These are phyloP conservation scores for Scolopax mira DNA, from an alignment of 2,113 vertebrate genomes.

Conservation along the genomic window DNA sequence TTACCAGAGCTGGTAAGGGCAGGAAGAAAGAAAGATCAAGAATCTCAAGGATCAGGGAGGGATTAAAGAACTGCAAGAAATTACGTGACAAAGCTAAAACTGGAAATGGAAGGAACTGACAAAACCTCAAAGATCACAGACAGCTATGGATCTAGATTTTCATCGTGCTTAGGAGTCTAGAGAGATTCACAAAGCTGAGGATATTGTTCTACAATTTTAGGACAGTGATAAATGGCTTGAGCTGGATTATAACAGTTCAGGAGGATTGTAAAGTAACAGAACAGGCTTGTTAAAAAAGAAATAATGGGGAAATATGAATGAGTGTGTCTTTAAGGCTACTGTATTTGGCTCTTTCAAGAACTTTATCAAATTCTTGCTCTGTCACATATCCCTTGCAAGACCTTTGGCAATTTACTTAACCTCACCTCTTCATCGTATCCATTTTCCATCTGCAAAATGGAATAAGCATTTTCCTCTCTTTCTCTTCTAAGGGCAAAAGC, in stretches of 20 bases:
- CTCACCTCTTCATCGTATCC: neutral
- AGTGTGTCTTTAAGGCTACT: neutral
- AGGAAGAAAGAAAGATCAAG: neutral
- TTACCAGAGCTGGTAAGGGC: neutral
- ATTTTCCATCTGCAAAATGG: neutral
- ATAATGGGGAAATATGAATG: fast-evolving
- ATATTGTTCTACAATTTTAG: neutral
- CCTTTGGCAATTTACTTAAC: neutral
- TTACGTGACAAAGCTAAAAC: neutral
- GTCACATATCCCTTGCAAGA: neutral
- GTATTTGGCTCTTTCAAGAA: neutral
- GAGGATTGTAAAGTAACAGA: neutral
- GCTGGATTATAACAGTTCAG: neutral
- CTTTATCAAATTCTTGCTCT: neutral
- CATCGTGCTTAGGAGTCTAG: neutral
- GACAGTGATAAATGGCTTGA: neutral
- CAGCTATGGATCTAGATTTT: neutral
- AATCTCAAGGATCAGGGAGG: neutral
- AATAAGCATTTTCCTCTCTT: neutral
- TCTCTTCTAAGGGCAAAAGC: neutral
- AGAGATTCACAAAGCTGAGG: neutral
- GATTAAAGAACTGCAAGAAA: neutral
- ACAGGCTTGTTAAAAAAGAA: neutral
- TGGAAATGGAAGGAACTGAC: neutral
- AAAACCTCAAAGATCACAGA: neutral